These are phyloP conservation scores for Karalla daura DNA, from an alignment of 2,797 vertebrate species.

Conservation along the genomic window DNA sequence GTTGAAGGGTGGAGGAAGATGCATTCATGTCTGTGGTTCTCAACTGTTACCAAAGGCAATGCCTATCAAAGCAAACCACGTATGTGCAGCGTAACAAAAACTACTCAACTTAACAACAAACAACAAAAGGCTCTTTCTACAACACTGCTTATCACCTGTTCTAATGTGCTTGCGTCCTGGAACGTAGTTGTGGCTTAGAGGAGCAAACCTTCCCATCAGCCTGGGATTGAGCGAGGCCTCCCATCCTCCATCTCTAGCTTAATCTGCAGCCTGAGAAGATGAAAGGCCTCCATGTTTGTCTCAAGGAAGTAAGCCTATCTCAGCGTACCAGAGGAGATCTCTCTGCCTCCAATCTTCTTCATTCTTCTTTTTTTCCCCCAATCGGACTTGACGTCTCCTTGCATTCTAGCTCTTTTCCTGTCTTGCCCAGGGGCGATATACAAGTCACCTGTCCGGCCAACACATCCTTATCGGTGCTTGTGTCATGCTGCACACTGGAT, in stretches of 20 bases:
- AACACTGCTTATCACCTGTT: too few relatives aligned
- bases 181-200: slow-evolving; percentile 43
- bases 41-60: background rate
- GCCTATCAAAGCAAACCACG: too few relatives aligned
- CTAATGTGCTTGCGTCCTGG: too few relatives aligned
- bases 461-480: slow-evolving; percentile 33
- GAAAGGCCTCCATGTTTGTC: slow-evolving; percentile 69
- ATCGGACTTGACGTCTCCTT: slow-evolving; percentile 21
- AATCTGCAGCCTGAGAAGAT: slow-evolving; percentile 69
- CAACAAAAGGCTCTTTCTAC: background rate
- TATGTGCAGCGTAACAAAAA: too few relatives aligned
- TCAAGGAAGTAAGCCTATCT: slow-evolving; percentile 62
- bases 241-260: slow-evolving; percentile 62
- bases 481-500: slow-evolving; percentile 23
- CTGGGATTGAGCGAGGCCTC: slow-evolving; percentile 54
- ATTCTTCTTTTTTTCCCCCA: background rate
- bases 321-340: slow-evolving; percentile 29
- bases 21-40: background rate
- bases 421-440: background rate
- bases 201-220: slow-evolving; percentile 45
- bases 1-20: background rate
- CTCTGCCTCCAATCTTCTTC: background rate
- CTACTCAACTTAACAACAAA: background rate
- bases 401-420: slow-evolving; percentile 29
- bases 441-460: slow-evolving; percentile 5